Evolutionary conservation across 1,140 invertebrate genomes (phyloP).

Genomic region (Pollicipes pollicipes): DNA sequence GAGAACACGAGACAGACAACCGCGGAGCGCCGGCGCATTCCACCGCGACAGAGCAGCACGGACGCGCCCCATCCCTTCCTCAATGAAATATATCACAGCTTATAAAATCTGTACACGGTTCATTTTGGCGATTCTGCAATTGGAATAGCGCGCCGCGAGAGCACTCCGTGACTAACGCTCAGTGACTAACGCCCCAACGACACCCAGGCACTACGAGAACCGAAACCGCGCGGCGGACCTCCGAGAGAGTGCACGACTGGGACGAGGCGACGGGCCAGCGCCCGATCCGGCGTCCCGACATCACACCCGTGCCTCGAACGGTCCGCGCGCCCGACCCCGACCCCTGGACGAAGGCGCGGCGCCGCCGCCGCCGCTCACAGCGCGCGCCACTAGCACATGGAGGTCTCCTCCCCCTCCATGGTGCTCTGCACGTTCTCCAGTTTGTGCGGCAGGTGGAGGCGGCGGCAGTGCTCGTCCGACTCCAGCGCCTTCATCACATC

Average conservation of each 20-base stretch:
- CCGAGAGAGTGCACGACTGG: no score
- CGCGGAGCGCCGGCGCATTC: not conserved
- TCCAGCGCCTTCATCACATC: constrained; percentile 41
- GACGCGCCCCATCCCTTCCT: not conserved
- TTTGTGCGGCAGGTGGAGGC: constrained; percentile 18
- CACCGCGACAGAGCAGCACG: not conserved
- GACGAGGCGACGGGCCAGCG: no score
- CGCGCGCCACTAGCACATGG: constrained; percentile 15
- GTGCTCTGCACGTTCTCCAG: constrained; percentile 19
- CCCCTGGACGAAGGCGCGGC: no score
- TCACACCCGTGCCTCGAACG: not conserved
- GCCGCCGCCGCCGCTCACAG: constrained; percentile 1
- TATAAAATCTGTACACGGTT: constrained; percentile 2
- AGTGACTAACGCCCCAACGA: no score
- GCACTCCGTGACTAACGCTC: no score
- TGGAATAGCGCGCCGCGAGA: no score
- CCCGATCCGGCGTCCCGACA: no score
- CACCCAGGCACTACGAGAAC: not conserved
- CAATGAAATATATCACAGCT: not conserved
- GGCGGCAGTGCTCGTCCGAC: constrained; percentile 7
- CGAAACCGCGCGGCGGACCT: no score
- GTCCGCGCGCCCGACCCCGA: no score
- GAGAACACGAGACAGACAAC: not conserved
- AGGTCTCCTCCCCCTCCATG: constrained; percentile 17
- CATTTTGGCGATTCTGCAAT: not conserved